phyloP scores from a whole-genome alignment of 2,888 invertebrate species.

The Steromphala cineraria region DNA sequence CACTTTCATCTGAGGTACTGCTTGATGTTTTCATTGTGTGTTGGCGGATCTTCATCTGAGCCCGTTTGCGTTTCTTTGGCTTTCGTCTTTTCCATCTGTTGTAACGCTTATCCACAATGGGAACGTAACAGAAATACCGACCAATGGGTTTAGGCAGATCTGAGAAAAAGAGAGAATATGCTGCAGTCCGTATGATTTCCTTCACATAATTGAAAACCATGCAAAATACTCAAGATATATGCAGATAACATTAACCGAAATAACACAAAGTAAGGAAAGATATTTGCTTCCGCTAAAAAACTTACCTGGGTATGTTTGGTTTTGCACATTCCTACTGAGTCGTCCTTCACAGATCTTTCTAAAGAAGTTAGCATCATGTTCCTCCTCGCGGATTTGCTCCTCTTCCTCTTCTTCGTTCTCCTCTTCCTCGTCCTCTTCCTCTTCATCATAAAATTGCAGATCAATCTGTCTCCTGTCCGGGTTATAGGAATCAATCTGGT shows the following conservation, averaged over 20 bases:
- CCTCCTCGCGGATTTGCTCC: neutral
- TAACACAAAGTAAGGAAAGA: too few species aligned
- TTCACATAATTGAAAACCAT: too few species aligned
- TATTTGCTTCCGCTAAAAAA: too few species aligned
- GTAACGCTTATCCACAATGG: constrained; percentile 39
- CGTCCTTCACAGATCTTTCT: too few species aligned
- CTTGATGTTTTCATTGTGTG: neutral
- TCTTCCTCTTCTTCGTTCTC: neutral
- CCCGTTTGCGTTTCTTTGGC: constrained; percentile 22
- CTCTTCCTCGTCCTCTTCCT: constrained; percentile 10
- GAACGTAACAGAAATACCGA: constrained; percentile 19
- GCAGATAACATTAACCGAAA: too few species aligned
- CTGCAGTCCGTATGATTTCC: too few species aligned
- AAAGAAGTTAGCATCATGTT: too few species aligned
- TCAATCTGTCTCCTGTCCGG: neutral
- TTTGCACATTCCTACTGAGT: too few species aligned
- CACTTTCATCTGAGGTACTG: neutral
- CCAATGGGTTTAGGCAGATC: constrained; percentile 21
- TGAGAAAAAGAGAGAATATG: neutral
- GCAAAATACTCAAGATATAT: too few species aligned
- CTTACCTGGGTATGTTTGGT: neutral
- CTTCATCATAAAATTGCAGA: neutral
- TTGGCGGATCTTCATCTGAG: neutral
- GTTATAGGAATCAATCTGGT: too few species aligned
- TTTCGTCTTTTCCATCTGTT: constrained; percentile 37